Evolutionary conservation across 2,888 invertebrate genomes (phyloP), one percentile per base, ranked within the genome.

Genomic region (Formica aserva): DNA sequence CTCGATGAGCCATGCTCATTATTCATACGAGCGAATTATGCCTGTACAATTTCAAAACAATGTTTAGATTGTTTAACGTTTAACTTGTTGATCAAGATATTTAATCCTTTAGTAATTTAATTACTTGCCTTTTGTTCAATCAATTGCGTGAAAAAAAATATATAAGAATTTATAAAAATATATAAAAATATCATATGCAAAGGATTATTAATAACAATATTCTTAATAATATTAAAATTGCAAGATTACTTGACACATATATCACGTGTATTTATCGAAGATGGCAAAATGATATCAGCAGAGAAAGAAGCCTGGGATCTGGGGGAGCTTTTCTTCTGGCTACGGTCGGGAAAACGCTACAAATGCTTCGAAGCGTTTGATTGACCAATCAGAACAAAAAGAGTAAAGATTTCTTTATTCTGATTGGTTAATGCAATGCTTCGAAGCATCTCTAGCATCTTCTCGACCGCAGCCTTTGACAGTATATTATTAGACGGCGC

Each of bases 1-100:
- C 1, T 63, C 72, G 82, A 32, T 81, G 62, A 48, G 86, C 85
- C 90, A 90, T 90, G 2, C 0, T 71, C 60, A 1, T 48, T 6
- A 38, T 13, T 26, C 38, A 29, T 45, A 48, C 18, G 22, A 55
- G 11, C 8, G 18, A 22, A 45, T 57, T n/a, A 71, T 60, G 11
- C 41, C 74, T 71, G 72, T 29, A 9, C n/a, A 9, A 22, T 60
- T 45, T 6, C 8, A 18, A 55, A 71, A 41, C 41, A 57, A 78
- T 60, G 15, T 55, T 45, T 55, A 26, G 15, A 18, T 45, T 32
- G 11, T 11, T 13, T 13, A 41, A 13, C 3, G 55, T 22, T 22
- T 41, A 5, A 8, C 6, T 18, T 57, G 11, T 22, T 8, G 29
- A 29, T n/a, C 18, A 18, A 11, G 1, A 48, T 41, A 77, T 41